Conservation (phyloP, 2,113 vertebrate genomes). For the Dolichotis patagonum region DNA sequence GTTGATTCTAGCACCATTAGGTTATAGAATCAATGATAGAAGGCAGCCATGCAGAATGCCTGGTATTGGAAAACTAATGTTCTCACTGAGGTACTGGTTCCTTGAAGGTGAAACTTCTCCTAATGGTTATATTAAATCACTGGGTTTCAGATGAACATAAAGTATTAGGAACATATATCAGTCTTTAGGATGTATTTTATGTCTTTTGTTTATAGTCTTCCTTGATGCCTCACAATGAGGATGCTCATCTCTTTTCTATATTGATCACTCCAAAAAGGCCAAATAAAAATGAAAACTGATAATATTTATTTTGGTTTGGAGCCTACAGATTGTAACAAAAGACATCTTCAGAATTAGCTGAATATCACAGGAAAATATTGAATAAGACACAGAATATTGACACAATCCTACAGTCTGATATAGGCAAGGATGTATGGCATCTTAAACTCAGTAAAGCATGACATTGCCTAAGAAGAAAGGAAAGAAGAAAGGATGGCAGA, state of each 20-base stretch:
- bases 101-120: background rate
- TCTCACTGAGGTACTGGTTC: background rate
- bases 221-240: background rate
- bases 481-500: too few relatives aligned
- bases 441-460: background rate
- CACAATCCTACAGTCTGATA: background rate
- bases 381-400: background rate
- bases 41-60: background rate
- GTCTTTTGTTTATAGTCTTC: background rate
- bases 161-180: background rate
- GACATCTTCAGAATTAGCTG: background rate
- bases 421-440: background rate
- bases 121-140: background rate
- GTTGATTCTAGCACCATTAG: background rate
- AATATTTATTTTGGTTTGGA: background rate
- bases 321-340: background rate
- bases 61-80: background rate
- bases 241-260: background rate
- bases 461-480: background rate
- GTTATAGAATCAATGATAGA: background rate
- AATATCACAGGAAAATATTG: background rate
- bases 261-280: background rate
- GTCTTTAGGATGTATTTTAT: background rate
- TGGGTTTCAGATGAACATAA: background rate
- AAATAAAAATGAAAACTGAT: background rate